Percentiles rank a stretch among this genome's conserved stretches.
phyloP scores from a whole-genome alignment of 2,113 vertebrate genomes.

The Orycteropus afer region DNA sequence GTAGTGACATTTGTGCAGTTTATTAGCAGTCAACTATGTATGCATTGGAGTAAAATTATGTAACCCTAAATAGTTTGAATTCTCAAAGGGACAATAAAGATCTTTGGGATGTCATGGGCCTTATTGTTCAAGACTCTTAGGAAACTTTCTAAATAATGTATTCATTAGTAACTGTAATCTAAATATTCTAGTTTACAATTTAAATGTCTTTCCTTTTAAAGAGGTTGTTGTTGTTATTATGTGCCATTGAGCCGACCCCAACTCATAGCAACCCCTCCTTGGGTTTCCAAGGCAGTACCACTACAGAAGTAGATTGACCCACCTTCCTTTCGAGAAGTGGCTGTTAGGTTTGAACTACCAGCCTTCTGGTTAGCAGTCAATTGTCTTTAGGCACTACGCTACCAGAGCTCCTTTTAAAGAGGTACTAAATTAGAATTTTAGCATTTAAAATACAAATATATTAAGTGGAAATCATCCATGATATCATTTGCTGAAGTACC shows the following conservation, averaged over 20 bases:
- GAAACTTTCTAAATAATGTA: slow-evolving; percentile 54
- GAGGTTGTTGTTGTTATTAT: too few relatives aligned
- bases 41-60: slow-evolving; percentile 48
- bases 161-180: background rate
- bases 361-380: too few relatives aligned
- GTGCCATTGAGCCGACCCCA: too few relatives aligned
- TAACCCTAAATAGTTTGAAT: slow-evolving; percentile 61
- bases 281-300: too few relatives aligned
- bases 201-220: slow-evolving; percentile 20
- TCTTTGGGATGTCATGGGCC: slow-evolving; percentile 42
- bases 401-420: too few relatives aligned
- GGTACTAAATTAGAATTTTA: background rate
- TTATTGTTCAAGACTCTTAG: slow-evolving; percentile 64
- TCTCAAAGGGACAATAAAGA: slow-evolving; percentile 45
- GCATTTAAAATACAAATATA: background rate
- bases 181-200: slow-evolving; percentile 13
- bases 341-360: too few relatives aligned
- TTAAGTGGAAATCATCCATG: background rate
- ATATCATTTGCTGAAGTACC: background rate
- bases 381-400: too few relatives aligned
- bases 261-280: too few relatives aligned
- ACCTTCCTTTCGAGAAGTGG: too few relatives aligned
- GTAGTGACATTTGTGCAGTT: slow-evolving; percentile 54
- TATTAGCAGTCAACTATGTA: slow-evolving; percentile 32
- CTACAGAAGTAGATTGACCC: too few relatives aligned